A percentile compares a stretch with the other conserved stretches of the same genome.
Conservation (phyloP, 2,113 vertebrate species). For the Corythoichthys haematopterus region DNA sequence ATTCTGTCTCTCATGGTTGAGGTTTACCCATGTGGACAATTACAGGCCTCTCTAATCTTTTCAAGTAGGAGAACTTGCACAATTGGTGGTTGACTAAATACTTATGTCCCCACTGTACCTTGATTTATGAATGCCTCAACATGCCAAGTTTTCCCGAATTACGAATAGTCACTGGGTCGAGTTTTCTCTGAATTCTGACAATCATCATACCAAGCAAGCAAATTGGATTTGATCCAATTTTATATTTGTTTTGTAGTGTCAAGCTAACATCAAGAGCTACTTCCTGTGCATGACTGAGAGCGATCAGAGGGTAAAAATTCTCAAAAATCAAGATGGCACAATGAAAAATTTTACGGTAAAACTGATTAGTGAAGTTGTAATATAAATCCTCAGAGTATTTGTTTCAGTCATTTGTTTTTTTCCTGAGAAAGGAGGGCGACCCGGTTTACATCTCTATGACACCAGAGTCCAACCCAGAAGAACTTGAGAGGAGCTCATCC, state of each 20-base stretch:
- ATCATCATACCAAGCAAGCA: background rate
- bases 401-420: background rate
- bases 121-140: too few relatives aligned
- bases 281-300: conserved; percentile 76
- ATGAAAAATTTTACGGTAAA: conserved; percentile 68
- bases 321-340: conserved; percentile 66
- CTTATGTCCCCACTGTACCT: too few relatives aligned
- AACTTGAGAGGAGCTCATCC: conserved; percentile 59
- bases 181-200: too few relatives aligned
- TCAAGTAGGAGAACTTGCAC: too few relatives aligned
- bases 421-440: conserved; percentile 64
- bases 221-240: background rate
- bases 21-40: too few relatives aligned
- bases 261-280: conserved; percentile 74
- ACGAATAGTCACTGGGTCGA: too few relatives aligned
- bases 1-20: too few relatives aligned
- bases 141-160: too few relatives aligned
- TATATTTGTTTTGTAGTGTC: conserved; percentile 56
- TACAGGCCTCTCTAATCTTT: too few relatives aligned
- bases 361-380: too few relatives aligned
- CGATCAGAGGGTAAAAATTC: conserved; percentile 70
- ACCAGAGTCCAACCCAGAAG: conserved; percentile 53
- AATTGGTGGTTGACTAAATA: too few relatives aligned
- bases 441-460: conserved; percentile 67
- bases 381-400: background rate